Evolutionary conservation across 2,888 invertebrate species (phyloP).

Genomic region (Junonia oenone): DNA sequence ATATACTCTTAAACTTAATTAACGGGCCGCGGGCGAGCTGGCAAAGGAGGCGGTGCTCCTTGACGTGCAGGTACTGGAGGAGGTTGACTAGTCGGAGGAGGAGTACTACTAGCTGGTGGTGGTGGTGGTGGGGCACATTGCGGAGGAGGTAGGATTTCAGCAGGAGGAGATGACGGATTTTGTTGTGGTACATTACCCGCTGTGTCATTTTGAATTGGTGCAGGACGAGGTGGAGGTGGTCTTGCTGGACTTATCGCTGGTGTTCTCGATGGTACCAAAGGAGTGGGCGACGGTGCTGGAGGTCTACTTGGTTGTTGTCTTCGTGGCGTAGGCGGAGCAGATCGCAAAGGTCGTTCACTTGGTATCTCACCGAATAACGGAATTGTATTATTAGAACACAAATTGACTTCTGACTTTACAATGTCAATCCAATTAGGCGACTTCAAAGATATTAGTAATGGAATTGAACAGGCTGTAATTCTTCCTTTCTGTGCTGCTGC

Average conservation of each 20-base stretch:
- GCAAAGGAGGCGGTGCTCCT: slow-evolving; percentile 83
- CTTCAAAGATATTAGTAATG: slow-evolving; percentile 86
- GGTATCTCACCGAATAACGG: slow-evolving; percentile 81
- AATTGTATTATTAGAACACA: slow-evolving; percentile 91
- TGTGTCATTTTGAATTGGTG: slow-evolving; percentile 74
- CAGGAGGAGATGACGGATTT: slow-evolving; percentile 64
- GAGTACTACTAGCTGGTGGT: slow-evolving; percentile 48
- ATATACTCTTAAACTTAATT: slow-evolving; percentile 27
- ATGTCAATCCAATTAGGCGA: slow-evolving; percentile 91
- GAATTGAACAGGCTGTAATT: slow-evolving; percentile 82
- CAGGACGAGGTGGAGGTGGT: slow-evolving; percentile 81
- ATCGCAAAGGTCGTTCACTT: slow-evolving; percentile 57
- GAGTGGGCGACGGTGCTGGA: slow-evolving; percentile 80
- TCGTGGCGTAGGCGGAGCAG: slow-evolving; percentile 69
- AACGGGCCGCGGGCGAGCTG: slow-evolving; percentile 78
- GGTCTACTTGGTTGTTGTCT: slow-evolving; percentile 81
- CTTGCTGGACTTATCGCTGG: slow-evolving; percentile 75
- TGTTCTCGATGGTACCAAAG: slow-evolving; percentile 59
- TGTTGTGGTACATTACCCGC: slow-evolving; percentile 53
- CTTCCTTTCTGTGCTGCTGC: slow-evolving; percentile 81
- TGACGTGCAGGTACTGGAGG: slow-evolving; percentile 78
- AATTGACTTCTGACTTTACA: slow-evolving; percentile 88
- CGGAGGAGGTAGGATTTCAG: slow-evolving; percentile 82
- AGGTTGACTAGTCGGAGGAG: slow-evolving; percentile 57
- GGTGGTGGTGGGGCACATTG: slow-evolving; percentile 81